Percentiles rank a stretch among this genome's conserved stretches.
phyloP scores from a whole-genome alignment of 2,113 vertebrate species.

The human region GRCh38 chr12:6860501-6861000 shows the following conservation, averaged over 20 bases:
- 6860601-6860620: not conserved
- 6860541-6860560: not conserved
- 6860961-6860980: conserved; percentile 95
- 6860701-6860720: not conserved
- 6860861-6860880: not conserved
- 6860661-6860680: not conserved
- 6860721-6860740: not conserved
- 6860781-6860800: not conserved
- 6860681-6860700: not conserved
- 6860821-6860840: not conserved
- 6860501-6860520: not conserved
- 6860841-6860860: not conserved
- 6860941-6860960: conserved; percentile 92
- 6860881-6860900: not conserved
- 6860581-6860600: not conserved
- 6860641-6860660: not conserved
- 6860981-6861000: conserved; percentile 97
- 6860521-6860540: not conserved
- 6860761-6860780: not conserved
- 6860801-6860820: not conserved
- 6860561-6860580: not conserved
- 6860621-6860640: not conserved
- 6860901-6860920: not conserved
- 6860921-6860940: not conserved
- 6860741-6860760: not conserved